Percentiles rank a stretch among this genome's conserved stretches.
phyloP scores from a whole-genome alignment of 1,140 invertebrate genomes.

The Ladona fulva region DNA sequence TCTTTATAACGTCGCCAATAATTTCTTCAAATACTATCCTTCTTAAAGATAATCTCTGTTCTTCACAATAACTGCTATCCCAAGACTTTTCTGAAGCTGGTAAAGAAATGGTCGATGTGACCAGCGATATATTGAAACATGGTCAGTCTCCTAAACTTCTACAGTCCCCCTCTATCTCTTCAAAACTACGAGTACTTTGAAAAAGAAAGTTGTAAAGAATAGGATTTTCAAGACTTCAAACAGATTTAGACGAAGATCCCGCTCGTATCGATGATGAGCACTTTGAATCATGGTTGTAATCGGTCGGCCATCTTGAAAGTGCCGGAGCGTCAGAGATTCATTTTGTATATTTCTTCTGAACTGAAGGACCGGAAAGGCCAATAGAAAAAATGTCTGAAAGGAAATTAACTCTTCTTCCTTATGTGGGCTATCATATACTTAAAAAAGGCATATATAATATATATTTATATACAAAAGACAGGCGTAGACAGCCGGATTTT shows the following conservation, averaged over 20 bases:
- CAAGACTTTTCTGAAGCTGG: no score
- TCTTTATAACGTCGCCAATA: background rate
- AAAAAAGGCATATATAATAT: background rate
- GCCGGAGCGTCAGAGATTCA: no score
- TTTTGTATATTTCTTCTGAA: no score
- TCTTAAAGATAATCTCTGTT: background rate
- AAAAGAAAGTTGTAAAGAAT: background rate
- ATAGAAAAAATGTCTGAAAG: background rate
- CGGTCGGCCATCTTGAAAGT: no score
- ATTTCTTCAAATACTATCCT: background rate
- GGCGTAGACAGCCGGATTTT: slow-evolving; percentile 7
- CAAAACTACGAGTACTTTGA: slow-evolving; percentile 8
- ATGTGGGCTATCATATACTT: background rate
- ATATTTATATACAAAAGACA: background rate
- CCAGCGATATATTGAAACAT: background rate
- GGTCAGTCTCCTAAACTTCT: background rate
- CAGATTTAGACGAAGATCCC: no score
- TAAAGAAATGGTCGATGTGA: no score
- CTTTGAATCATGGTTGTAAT: no score
- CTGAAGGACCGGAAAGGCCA: no score
- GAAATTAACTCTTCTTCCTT: background rate
- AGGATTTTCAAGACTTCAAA: no score
- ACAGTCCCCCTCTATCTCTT: background rate
- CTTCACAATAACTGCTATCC: background rate
- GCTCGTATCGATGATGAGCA: no score